Evolutionary conservation across 1,140 invertebrate species (phyloP), one percentile per base, ranked within the genome.

Genomic region (Aphelenchoides besseyi): DNA sequence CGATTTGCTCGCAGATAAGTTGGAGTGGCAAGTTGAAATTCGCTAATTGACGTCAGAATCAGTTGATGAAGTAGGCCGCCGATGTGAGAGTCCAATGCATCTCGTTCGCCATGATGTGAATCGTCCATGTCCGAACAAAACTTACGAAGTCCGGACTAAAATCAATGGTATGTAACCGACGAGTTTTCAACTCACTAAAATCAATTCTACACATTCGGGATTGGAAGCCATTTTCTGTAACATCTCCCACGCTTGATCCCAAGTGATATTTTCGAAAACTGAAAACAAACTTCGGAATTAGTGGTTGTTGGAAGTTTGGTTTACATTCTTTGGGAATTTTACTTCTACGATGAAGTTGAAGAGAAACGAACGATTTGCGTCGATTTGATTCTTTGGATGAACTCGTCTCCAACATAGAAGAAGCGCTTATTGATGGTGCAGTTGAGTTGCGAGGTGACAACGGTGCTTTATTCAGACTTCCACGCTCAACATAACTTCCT

Each of bases 181-280:
- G 73, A 87, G 86, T 5, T 82, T 78, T 0, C 87, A 82, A 18
- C 89, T 82, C 23, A 86, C 84, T 62, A 89, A 80, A 52, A 90
- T 85, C 16, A 86, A 84, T 2, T 88, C 87, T 8, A 89, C 81
- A 73, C 89, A 89, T 82, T 90, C 89, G n/a, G 87, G 85, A 79
- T 89, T 90, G 29, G 79, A 76, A 2, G 88, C 87, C 85, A 90
- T 88, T 69, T 88, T 87, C 69, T 78, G 77, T 30, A 83, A 61
- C 32, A 82, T 79, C 57, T 83, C 81, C 82, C 82, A 83, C 2
- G 83, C 82, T 33, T 83, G 82, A 41, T 83, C 80, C 76, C 82
- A 83, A 30, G 75, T 79, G 16, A 83, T 68, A 36, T 77, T 72
- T 66, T 84, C 82, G 59, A 83, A 74, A 3, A 84, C 52, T 33